Evolutionary conservation across 30 jellyfish, hydroid and myxozoan species (phyloP).

Genomic region (Clytia hemisphaerica): DNA sequence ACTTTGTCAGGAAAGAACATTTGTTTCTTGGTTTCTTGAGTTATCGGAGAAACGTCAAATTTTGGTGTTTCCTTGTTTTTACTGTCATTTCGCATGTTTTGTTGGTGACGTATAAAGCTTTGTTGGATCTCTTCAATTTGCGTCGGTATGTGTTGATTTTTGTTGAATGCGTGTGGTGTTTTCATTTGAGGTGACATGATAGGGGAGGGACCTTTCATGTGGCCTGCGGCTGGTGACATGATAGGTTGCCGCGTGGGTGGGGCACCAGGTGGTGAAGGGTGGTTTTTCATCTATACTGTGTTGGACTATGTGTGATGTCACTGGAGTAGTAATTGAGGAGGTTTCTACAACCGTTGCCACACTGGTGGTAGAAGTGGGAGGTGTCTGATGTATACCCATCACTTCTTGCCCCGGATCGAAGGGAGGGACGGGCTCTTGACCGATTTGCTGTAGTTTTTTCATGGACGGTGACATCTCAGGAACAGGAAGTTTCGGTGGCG

Average conservation of each 20-base stretch:
- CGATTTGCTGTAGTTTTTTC: constrained; percentile 24
- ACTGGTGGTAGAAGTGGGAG: background rate
- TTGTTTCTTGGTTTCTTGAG: no score
- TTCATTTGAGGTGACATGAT: constrained; percentile 43
- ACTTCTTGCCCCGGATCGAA: constrained; percentile 19
- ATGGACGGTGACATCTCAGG: constrained; percentile 36
- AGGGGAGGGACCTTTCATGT: constrained; percentile 26
- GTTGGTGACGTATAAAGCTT: constrained; percentile 7
- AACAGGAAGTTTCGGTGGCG: constrained; percentile 40
- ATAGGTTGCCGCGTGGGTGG: constrained; percentile 49
- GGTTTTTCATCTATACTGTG: constrained; percentile 33
- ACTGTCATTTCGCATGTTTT: constrained; percentile 1
- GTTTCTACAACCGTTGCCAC: background rate
- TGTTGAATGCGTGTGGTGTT: background rate
- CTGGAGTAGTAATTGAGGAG: background rate
- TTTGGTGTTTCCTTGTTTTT: no score
- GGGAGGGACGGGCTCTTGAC: constrained; percentile 18
- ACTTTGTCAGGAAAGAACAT: no score
- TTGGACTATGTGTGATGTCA: no score
- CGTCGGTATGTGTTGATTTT: background rate
- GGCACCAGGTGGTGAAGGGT: constrained; percentile 29
- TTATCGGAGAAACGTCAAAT: no score
- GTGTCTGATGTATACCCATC: constrained; percentile 10
- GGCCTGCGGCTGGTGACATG: constrained; percentile 46
- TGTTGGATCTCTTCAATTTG: constrained; percentile 11